Base-by-base conservation (phyloP, 2,113 vertebrate species). In the Pangasianodon hypophthalmus region DNA sequence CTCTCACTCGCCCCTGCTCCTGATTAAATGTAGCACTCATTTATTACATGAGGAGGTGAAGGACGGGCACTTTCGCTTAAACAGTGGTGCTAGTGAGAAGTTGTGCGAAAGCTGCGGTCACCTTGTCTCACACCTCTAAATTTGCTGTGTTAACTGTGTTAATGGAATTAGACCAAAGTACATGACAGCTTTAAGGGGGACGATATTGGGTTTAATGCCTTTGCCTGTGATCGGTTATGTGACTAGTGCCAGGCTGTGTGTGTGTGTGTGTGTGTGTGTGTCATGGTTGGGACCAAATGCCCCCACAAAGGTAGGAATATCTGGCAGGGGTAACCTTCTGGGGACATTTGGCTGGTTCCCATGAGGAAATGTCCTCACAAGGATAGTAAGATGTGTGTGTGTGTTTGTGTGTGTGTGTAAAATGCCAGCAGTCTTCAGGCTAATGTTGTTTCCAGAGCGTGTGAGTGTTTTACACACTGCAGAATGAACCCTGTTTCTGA, bases 181-280 rank as follows among this genome's bases (percentile, higher is more conserved):
- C 48, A 77, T 87, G 85, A 89, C 41, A 92, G 92, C 93, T 91
- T 90, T 91, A 90, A 88, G 90, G 90, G 88, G 92, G 92, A 90
- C 85, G 44, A 94, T 95, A 95, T 95, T 95, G 91, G 92, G 90
- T 93, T 94, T 93, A 92, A 95, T 95, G 95, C 94, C 92, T 93
- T 94, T 94, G 19, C 94, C 91, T 89, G 82, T 84, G 75, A 88
- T 89, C 92, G 87, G 88, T 26, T 46, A 88, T 92, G 91, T 88
- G 87, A 92, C 92, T 92, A 91, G 85, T 92, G 90, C 88, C 92
- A 91, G 84, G 77, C 56, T 41, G 80, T 83, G 21, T 69, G 69
- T 44, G 69, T 8, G 64, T 46, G 19, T 21, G 69, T 81, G 82
- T 86, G n/a, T 29, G 62, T 64, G 86, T 80, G 46, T 80, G 46